Percentiles rank a stretch among this genome's conserved stretches.
phyloP scores from a whole-genome alignment of 2,888 invertebrate species.

The Orchesella flavescens region DNA sequence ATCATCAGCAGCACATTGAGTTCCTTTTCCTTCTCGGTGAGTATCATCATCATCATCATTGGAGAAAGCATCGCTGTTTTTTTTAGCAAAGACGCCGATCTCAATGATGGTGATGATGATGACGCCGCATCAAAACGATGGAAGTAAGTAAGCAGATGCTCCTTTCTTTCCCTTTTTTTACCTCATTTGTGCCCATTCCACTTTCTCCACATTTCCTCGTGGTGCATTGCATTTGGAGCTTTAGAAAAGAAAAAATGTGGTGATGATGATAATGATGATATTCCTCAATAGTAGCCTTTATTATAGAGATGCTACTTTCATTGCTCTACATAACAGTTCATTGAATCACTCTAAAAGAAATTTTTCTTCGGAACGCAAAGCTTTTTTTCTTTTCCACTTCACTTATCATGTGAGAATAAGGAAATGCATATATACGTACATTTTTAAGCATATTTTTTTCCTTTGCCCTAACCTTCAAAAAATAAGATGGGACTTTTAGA shows the following conservation, averaged over 20 bases:
- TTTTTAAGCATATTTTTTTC: not conserved
- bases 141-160: constrained; percentile 30
- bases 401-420: not conserved
- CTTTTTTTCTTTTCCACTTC: not conserved
- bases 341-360: not conserved
- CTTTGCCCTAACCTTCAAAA: constrained; percentile 4
- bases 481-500: not conserved
- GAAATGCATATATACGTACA: not conserved
- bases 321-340: not conserved
- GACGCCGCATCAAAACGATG: not conserved
- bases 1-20: not conserved
- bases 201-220: not conserved
- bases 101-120: not conserved
- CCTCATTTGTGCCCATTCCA: constrained; percentile 36
- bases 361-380: not conserved
- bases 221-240: not conserved
- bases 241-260: not conserved
- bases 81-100: constrained; percentile 1
- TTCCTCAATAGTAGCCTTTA: not conserved
- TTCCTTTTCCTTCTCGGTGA: not conserved
- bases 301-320: constrained; percentile 3
- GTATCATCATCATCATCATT: constrained; percentile 20
- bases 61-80: not conserved
- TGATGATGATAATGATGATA: constrained; percentile 9
- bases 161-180: constrained; percentile 30